phyloP scores from a whole-genome alignment of 2,797 vertebrate genomes.

The Percopsis omiscomaycus region DNA sequence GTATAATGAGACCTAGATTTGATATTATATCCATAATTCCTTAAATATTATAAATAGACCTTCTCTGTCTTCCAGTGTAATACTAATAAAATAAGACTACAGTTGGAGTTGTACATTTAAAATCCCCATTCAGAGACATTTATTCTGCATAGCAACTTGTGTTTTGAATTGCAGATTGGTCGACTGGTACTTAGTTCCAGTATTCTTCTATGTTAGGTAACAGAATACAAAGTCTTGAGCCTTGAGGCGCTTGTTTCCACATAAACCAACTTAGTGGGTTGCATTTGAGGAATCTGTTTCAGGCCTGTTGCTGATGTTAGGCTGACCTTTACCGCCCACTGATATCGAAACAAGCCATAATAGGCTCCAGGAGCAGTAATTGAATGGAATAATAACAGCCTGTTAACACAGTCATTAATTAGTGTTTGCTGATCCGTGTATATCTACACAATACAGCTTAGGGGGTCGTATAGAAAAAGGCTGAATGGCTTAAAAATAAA shows the following conservation, averaged over 20 bases:
- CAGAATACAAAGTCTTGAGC: neutral
- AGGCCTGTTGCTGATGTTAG: constrained; percentile 29
- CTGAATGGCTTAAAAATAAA: constrained; percentile 53
- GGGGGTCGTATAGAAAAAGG: constrained; percentile 33
- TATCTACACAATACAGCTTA: constrained; percentile 73
- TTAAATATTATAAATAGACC: too few relatives aligned
- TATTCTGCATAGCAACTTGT: neutral
- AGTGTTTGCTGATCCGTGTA: constrained; percentile 69
- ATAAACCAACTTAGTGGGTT: constrained; percentile 10
- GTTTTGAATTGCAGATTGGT: neutral
- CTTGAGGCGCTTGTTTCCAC: neutral
- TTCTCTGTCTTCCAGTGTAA: too few relatives aligned
- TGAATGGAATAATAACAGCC: constrained; percentile 73
- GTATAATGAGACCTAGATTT: too few relatives aligned
- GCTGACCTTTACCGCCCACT: constrained; percentile 39
- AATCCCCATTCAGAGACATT: too few relatives aligned
- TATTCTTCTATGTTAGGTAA: neutral
- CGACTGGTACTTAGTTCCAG: too few relatives aligned
- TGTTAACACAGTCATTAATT: constrained; percentile 75
- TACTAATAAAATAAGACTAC: too few relatives aligned
- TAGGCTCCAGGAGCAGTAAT: constrained; percentile 68
- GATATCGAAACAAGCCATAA: constrained; percentile 58
- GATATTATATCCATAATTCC: too few relatives aligned
- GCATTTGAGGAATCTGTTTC: constrained; percentile 13
- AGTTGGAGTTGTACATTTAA: too few relatives aligned